phyloP scores from a whole-genome alignment of 2,888 invertebrate genomes.

The Tortricodes alternella region DNA sequence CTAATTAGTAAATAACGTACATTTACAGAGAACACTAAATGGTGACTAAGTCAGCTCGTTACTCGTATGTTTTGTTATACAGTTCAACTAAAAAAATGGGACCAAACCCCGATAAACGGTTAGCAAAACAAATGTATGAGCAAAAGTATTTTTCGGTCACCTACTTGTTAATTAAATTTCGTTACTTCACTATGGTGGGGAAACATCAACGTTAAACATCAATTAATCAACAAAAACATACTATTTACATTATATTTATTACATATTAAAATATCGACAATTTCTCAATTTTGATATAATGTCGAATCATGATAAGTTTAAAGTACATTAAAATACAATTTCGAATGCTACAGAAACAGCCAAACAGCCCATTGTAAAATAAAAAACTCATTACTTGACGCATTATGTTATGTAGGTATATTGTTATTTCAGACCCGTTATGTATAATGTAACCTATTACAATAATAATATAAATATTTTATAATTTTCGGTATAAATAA shows the following conservation, averaged over 20 bases:
- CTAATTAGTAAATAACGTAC: slow-evolving; percentile 49
- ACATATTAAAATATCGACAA: slow-evolving; percentile 71
- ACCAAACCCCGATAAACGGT: slow-evolving; percentile 33
- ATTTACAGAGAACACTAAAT: slow-evolving; percentile 72
- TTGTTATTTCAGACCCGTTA: not conserved
- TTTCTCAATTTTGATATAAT: slow-evolving; percentile 26
- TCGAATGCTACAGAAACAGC: no score
- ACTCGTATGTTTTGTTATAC: slow-evolving; percentile 26
- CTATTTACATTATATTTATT: slow-evolving; percentile 64
- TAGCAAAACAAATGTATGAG: slow-evolving; percentile 18
- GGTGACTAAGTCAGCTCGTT: slow-evolving; percentile 55
- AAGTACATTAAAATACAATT: not conserved
- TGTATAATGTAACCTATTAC: not conserved
- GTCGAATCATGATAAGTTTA: not conserved
- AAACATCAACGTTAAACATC: slow-evolving; percentile 78
- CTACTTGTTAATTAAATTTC: slow-evolving; percentile 40
- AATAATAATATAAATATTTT: not conserved
- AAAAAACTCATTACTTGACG: no score
- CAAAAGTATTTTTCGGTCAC: slow-evolving; percentile 17
- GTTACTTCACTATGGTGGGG: slow-evolving; percentile 56
- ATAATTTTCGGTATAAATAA: slow-evolving; percentile 9
- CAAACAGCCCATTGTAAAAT: no score
- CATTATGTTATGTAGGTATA: no score
- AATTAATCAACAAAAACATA: slow-evolving; percentile 75
- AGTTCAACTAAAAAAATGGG: slow-evolving; percentile 29